Percentiles rank a stretch among this genome's conserved stretches.
These are phyloP conservation scores for Typhlichthys subterraneus DNA, from an alignment of 2,797 vertebrate species.

Conservation along the genomic window DNA sequence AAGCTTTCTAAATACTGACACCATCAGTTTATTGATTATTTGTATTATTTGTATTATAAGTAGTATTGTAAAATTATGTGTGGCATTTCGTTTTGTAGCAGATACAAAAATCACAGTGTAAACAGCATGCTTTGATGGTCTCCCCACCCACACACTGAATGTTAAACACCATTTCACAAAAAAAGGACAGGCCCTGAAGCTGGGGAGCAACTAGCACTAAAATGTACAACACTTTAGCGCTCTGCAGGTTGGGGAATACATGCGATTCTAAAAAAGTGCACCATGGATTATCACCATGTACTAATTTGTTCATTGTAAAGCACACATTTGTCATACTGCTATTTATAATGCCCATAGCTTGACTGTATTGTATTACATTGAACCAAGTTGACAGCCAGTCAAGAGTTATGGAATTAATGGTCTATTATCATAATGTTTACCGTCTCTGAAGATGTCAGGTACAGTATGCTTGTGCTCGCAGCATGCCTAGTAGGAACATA, in stretches of 20 bases:
- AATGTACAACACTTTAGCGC: slow-evolving; percentile 12
- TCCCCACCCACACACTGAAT: slow-evolving; percentile 32
- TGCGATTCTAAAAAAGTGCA: slow-evolving; percentile 2
- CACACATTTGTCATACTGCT: not conserved
- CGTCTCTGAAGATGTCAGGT: slow-evolving; percentile 7
- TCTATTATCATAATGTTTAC: slow-evolving; percentile 18
- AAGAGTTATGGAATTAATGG: slow-evolving; percentile 16
- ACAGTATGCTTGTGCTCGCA: not conserved
- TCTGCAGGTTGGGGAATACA: slow-evolving; percentile 14
- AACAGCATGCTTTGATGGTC: slow-evolving; percentile 20
- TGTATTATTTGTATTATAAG: not conserved
- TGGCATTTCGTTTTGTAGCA: not conserved
- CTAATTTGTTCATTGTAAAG: slow-evolving; percentile 1
- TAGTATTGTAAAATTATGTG: slow-evolving; percentile 16
- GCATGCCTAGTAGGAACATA: not conserved
- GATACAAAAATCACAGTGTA: slow-evolving; percentile 13
- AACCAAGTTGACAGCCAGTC: slow-evolving; percentile 15
- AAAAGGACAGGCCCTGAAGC: slow-evolving; percentile 3
- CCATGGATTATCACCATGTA: not conserved
- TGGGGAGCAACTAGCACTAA: slow-evolving; percentile 1
- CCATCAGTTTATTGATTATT: too few species aligned
- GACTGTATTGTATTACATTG: not conserved
- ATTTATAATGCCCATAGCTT: not conserved
- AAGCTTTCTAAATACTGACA: too few species aligned
- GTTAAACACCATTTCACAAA: slow-evolving; percentile 24